Conservation (phyloP, 2,113 vertebrate species). For the Hypomesus transpacificus region DNA sequence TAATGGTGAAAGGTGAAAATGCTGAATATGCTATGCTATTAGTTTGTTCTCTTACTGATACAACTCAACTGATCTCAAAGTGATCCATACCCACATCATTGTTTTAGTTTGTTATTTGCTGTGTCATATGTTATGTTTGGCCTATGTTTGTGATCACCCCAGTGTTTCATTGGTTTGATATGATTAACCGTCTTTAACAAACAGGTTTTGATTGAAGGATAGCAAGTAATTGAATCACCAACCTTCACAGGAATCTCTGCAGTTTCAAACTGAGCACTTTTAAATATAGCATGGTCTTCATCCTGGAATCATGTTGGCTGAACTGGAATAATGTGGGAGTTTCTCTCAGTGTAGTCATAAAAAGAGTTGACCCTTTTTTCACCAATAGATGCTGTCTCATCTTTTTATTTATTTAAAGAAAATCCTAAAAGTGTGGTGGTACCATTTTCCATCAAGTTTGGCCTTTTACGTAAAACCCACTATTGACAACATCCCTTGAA, state of each 20-base stretch:
- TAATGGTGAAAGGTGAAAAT: slow-evolving; percentile 37
- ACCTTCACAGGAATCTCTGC: slow-evolving; percentile 15
- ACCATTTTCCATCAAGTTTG: slow-evolving; percentile 63
- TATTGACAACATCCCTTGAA: slow-evolving; percentile 60
- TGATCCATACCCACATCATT: slow-evolving; percentile 41
- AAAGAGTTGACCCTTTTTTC: slow-evolving; percentile 24
- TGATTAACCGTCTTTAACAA: slow-evolving; percentile 45
- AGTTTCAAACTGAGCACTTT: slow-evolving; percentile 38
- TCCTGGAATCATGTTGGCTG: slow-evolving; percentile 42
- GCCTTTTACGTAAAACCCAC: slow-evolving; percentile 56
- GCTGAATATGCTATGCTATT: slow-evolving; percentile 52
- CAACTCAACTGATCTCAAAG: slow-evolving; percentile 31
- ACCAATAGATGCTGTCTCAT: slow-evolving; percentile 41
- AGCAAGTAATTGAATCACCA: not conserved
- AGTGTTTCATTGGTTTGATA: slow-evolving; percentile 42
- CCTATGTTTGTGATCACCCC: slow-evolving; percentile 51
- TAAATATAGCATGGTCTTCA: slow-evolving; percentile 48
- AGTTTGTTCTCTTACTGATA: slow-evolving; percentile 32
- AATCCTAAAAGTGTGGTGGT: slow-evolving; percentile 61
- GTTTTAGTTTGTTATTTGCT: slow-evolving; percentile 42
- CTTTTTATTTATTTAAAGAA: slow-evolving; percentile 50
- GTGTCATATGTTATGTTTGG: slow-evolving; percentile 57
- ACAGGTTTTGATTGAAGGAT: slow-evolving; percentile 38
- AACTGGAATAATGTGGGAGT: slow-evolving; percentile 61
- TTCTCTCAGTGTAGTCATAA: slow-evolving; percentile 42